Evolutionary conservation across 2,888 invertebrate genomes (phyloP), one percentile per base, ranked within the genome.

Genomic region (Drosophila formosana): DNA sequence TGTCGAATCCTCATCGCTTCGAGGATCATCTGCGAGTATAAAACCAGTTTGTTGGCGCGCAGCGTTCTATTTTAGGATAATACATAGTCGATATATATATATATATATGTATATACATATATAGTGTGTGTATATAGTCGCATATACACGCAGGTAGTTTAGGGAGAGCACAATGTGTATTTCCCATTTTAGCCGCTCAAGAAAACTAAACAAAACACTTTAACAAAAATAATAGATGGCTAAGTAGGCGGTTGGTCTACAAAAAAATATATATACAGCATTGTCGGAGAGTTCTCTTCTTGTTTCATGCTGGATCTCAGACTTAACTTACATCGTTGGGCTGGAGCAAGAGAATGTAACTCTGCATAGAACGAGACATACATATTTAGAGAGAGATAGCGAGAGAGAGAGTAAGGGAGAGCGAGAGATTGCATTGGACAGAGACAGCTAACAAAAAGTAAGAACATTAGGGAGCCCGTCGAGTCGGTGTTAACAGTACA

Each of bases 401-500:
- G 5, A 55, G 23, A 46, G n/a, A n/a, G 26, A 51, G 50, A 28
- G 52, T 9, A 18, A 43, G 28, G 46, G 46, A 55, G 60, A 60
- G 41, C 26, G 39, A 66, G 55, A 74, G 60, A 69, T 47, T 7
- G 25, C 28, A 53, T 41, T 26, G 66, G 58, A 65, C 41, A 55
- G 61, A 49, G 13, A 55, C n/a, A 60, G 56, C 26, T 7, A 30
- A 43, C 23, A 55, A 50, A 41, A 64, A 34, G 4, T n/a, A 37
- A 11, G 37, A n/a, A 37, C 37, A 37, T 37, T 13, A 30, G 51
- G 34, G 53, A 56, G 55, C 32, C 57, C 50, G 57, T 62, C 51
- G 45, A n/a, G 39, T 41, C 39, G 37, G 58, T 60, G 60, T 61
- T 66, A 61, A 74, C 57, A 74, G 66, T 74, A 77, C 64, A 62